phyloP scores from a whole-genome alignment of 2,888 invertebrate genomes.

The Antitype chi region DNA sequence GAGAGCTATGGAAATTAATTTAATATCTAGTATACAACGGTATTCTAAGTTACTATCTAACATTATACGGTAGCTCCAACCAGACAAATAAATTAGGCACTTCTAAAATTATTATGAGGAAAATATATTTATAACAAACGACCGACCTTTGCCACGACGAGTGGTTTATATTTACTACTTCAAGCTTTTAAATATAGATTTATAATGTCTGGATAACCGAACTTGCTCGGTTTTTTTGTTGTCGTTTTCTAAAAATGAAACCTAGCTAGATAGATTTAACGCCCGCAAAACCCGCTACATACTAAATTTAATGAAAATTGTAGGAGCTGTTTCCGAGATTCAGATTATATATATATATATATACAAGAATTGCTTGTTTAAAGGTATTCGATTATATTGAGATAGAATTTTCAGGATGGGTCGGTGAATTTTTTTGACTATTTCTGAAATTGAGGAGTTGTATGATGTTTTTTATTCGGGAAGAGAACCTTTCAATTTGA shows the following conservation, averaged over 20 bases:
- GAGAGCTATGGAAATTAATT: background rate
- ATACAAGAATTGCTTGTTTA: too few species aligned
- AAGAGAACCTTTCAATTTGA: background rate
- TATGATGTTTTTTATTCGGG: background rate
- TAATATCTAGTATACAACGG: background rate
- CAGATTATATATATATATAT: too few species aligned
- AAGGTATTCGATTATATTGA: too few species aligned
- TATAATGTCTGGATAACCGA: too few species aligned
- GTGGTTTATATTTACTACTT: background rate
- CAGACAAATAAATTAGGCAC: background rate
- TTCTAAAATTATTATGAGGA: slow-evolving; percentile 4
- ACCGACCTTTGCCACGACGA: too few species aligned
- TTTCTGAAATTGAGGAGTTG: background rate
- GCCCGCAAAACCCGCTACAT: too few species aligned
- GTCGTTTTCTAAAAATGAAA: too few species aligned
- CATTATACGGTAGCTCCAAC: background rate
- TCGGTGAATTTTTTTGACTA: background rate
- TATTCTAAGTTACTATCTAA: background rate
- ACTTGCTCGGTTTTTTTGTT: too few species aligned
- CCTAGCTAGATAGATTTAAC: too few species aligned
- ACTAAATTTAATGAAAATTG: too few species aligned
- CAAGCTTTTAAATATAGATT: background rate
- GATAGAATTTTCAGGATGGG: background rate
- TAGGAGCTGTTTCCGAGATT: too few species aligned
- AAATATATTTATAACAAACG: slow-evolving; percentile 2